Base-by-base conservation (phyloP, 2,113 vertebrate genomes). In the Notarius lentiginosus region DNA sequence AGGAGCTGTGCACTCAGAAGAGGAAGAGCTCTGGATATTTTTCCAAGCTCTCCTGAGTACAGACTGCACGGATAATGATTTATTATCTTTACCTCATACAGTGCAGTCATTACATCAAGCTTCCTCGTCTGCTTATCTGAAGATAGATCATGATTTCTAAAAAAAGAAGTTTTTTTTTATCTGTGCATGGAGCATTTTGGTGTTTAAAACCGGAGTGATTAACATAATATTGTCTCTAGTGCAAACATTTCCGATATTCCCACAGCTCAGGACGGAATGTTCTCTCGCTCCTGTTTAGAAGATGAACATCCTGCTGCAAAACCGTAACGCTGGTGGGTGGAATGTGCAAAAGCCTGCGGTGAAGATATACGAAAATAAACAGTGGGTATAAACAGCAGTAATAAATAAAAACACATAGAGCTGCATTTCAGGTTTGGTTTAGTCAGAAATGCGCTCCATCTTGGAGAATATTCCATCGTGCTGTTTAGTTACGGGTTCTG, bases 241-340 rank as follows among this genome's bases (percentile, higher is more conserved):
- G 85, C 88, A 87, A 87, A 90, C 89, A 88, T 1, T 86, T 87
- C 87, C 75, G 75, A 84, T 87, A 80, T 88, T 89, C 89, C 83
- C 89, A 87, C 30, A 65, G 75, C 60, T 88, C 58, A 34, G 88
- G 81, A 90, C 47, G 87, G 84, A 88, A 83, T 83, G 87, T 91
- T 83, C 87, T 51, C 61, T 85, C 65, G 76, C 51, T 82, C 80
- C 75, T 55, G 79, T 2, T 47, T 22, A 24, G 73, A 20, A 47
- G 7, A 7, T 6, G 70, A 73, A 0, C 1, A 51, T n/a, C 47
- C 18, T 72, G 17, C 34, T 0, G 34, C 7, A 5, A 6, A 24
- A 18, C 70, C 22, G 70, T 65, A 70, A 2, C 17, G 27, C 5
- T 7, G 41, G 41, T 1, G 11, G 20, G 49, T n/a, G 11, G 49